phyloP scores from a whole-genome alignment of 2,888 invertebrate genomes.

The Furcula furcula region DNA sequence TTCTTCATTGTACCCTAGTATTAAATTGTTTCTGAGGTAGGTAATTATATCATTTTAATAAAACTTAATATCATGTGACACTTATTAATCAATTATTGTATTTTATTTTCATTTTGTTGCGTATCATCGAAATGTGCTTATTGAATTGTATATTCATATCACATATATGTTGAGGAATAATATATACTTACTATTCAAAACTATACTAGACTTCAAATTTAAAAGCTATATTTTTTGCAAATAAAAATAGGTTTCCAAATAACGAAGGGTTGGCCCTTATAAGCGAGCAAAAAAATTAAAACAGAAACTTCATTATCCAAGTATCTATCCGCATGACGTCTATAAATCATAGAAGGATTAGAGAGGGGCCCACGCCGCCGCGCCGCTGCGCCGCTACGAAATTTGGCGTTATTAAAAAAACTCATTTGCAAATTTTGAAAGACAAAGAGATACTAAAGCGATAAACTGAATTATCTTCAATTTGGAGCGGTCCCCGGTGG shows the following conservation, averaged over 20 bases:
- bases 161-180: too few species aligned
- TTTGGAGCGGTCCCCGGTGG: slow-evolving; percentile 49
- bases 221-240: too few species aligned
- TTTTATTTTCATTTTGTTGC: too few species aligned
- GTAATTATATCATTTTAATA: too few species aligned
- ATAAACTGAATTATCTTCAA: slow-evolving; percentile 76
- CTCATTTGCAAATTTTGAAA: slow-evolving; percentile 79
- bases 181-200: too few species aligned
- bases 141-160: too few species aligned
- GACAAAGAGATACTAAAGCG: slow-evolving; percentile 77
- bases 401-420: slow-evolving; percentile 80
- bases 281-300: slow-evolving; percentile 42
- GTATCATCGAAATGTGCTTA: too few species aligned
- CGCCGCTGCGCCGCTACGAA: slow-evolving; percentile 54
- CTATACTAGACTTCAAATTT: too few species aligned
- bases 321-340: slow-evolving; percentile 44
- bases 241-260: slow-evolving; percentile 29
- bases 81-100: too few species aligned
- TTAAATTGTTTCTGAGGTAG: too few species aligned
- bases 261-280: slow-evolving; percentile 41
- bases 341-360: slow-evolving; percentile 75
- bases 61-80: too few species aligned
- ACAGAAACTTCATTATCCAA: slow-evolving; percentile 50
- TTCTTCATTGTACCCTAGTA: too few species aligned
- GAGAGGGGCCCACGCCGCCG: slow-evolving; percentile 30